Evolutionary conservation across 1,140 invertebrate genomes (phyloP), one percentile per base, ranked within the genome.

Genomic region (Brachystomella parvula): DNA sequence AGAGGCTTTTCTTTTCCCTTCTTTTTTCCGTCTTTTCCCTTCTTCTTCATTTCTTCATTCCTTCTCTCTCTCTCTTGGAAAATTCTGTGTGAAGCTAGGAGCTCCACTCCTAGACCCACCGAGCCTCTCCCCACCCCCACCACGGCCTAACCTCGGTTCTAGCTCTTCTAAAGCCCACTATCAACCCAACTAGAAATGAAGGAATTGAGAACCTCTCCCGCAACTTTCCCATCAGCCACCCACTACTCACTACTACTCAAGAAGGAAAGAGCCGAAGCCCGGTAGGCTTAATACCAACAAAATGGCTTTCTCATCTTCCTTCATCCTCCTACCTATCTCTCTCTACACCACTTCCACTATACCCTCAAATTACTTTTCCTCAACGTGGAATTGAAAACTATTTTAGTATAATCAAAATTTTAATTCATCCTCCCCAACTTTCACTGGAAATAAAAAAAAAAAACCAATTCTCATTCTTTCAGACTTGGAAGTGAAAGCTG

Each of bases 1-100:
- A 63, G 58, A 65, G 53, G 68, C 58, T 65, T 69, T 69, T 64
- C 67, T 69, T 65, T n/a, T 31, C 61, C 66, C 49, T 58, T 60
- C 62, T 39, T 58, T 63, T 49, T 30, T 33, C 47, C 49, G 63
- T 49, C 53, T 65, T 65, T 62, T 39, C 29, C 60, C 39, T 66
- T 61, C 49, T 30, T 66, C 61, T 32, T 66, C 53, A 49, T 12
- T 39, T 63, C 58, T 21, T 32, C 24, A 44, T 49, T 21, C 30
- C 30, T 59, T n/a, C 64, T 61, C 44, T 15, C 19, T 61, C 17
- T 64, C 53, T 47, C 49, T 47, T 15, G 15, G 44, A 15, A 15
- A 21, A 15, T 15, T 47, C 44, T 47, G 15, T 47, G 15, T 15
- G 44, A 30, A 19, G 9, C 58, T 6, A 12, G 19, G 9, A 35